Evolutionary conservation across 2,888 invertebrate species (phyloP), one percentile per base, ranked within the genome.

Genomic region (Amiota mariae): DNA sequence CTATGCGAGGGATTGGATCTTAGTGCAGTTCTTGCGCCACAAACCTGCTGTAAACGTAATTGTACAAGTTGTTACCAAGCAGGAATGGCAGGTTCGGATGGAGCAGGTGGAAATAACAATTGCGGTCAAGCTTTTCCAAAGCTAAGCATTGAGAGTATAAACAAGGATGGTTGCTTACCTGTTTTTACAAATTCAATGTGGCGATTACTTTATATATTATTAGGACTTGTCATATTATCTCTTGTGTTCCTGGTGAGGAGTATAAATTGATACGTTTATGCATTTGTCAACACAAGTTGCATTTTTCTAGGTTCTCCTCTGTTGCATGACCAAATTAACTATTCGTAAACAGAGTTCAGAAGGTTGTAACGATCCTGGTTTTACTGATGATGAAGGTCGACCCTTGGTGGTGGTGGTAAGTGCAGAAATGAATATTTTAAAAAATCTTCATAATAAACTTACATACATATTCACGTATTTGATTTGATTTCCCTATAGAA

Each of bases 31-130:
- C 70, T 88, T 15, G 87, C 89, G 3, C 89, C 89, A 0, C 87
- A 84, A 70, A 85, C 87, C 2, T 89, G 89, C 61, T 86, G 86
- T 71, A 88, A 85, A 70, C 79, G 77, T 1, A 54, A 73, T 8
- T 76, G 78, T 15, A 54, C 75, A 8, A 75, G 71, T 4, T 82
- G 82, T 64, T 81, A 81, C 47, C 76, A 78, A 66, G 81, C 77
- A 11, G 81, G 81, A 49, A 67, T 80, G 1, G 18, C 2, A 11
- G 20, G 59, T 18, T 20, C 18, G 9, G 59, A 9, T 15, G n/a
- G n/a, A 1, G 15, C 75, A 12, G 68, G 51, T n/a, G 74, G 51
- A 3, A 63, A 51, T 57, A 56, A 48, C 6, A 73, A 70, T 63
- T 24, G 1, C 3, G 13, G 1, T 63, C 11, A 46, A 0, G 11